These are phyloP conservation scores for Habrosyne pyritoides DNA, from an alignment of 2,888 invertebrate genomes.

Conservation along the genomic window DNA sequence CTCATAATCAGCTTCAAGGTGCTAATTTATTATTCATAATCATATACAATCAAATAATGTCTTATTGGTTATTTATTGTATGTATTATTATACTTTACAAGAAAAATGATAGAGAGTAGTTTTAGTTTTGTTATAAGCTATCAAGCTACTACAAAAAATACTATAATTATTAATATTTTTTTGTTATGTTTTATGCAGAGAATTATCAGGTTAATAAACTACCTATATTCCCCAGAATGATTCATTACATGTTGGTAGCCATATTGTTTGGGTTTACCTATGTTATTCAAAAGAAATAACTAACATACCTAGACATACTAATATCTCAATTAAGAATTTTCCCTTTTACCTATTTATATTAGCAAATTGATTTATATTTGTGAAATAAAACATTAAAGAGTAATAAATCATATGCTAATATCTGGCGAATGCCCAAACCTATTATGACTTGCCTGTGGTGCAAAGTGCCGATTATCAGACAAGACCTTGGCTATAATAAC, in stretches of 20 bases:
- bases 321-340: not conserved
- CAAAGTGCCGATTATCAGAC: not conserved
- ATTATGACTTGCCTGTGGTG: not conserved
- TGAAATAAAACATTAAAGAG: not conserved
- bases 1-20: too few relatives aligned
- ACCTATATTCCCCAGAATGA: not conserved
- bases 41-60: too few relatives aligned
- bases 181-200: too few relatives aligned
- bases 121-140: too few relatives aligned
- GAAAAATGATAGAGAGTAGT: too few relatives aligned
- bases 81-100: too few relatives aligned
- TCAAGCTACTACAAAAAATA: too few relatives aligned
- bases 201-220: too few relatives aligned
- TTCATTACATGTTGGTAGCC: not conserved
- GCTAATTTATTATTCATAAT: too few relatives aligned
- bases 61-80: too few relatives aligned
- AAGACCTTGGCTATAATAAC: not conserved
- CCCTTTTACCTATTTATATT: not conserved
- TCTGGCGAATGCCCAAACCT: conserved; percentile 8
- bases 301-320: not conserved
- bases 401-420: conserved; percentile 7
- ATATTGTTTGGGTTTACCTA: not conserved
- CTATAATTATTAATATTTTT: too few relatives aligned
- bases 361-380: not conserved
- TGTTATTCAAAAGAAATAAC: not conserved